Evolutionary conservation across 2,888 invertebrate species (phyloP).

Genomic region (Dastarcus helophoroides): DNA sequence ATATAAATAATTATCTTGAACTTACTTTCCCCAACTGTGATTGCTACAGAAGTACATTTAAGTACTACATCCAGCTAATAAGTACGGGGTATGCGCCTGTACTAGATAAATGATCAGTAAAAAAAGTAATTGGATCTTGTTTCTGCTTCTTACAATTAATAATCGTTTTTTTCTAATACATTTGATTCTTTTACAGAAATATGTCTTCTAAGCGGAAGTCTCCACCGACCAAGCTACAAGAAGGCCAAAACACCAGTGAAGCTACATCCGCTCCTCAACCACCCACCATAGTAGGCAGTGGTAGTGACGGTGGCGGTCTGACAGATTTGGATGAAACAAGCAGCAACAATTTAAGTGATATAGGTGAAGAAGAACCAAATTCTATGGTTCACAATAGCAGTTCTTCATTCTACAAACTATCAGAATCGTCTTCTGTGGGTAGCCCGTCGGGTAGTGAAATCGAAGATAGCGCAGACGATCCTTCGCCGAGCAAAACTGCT

Average conservation of each 20-base stretch:
- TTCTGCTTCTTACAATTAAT: too few species aligned
- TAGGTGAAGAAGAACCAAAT: constrained; percentile 46
- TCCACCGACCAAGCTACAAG: constrained; percentile 84
- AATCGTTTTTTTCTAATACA: constrained; percentile 1
- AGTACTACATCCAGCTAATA: too few species aligned
- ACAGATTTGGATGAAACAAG: constrained; percentile 45
- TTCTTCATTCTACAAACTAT: constrained; percentile 33
- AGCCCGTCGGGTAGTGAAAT: constrained; percentile 37
- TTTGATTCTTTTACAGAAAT: constrained; percentile 53
- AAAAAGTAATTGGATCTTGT: too few species aligned
- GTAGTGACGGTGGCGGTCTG: constrained; percentile 47
- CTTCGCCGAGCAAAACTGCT: constrained; percentile 37
- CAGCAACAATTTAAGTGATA: constrained; percentile 47
- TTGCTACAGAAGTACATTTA: too few species aligned
- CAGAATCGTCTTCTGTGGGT: constrained; percentile 35
- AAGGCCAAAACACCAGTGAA: constrained; percentile 51
- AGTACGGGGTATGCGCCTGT: too few species aligned
- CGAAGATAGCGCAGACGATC: constrained; percentile 35
- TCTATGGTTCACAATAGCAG: constrained; percentile 29
- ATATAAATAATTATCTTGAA: too few species aligned
- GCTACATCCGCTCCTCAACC: constrained; percentile 33
- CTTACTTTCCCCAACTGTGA: too few species aligned
- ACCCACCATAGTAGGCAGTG: constrained; percentile 32
- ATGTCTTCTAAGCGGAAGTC: constrained; percentile 97
- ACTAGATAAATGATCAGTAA: too few species aligned